phyloP scores from a whole-genome alignment of 2,888 invertebrate genomes.

The Salpingus planirostris region DNA sequence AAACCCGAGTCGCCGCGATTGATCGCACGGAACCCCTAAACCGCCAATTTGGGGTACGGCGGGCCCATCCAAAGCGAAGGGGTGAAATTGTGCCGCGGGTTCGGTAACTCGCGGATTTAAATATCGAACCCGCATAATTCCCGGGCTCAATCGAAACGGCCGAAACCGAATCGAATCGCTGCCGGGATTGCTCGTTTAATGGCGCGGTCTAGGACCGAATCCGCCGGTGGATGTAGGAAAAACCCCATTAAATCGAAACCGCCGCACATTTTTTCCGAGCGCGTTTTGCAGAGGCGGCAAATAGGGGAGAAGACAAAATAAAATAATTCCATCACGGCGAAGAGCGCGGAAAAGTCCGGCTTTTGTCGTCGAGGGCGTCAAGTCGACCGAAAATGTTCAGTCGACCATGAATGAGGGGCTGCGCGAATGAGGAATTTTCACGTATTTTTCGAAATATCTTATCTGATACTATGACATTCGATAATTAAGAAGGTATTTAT shows the following conservation, averaged over 20 bases:
- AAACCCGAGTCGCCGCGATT: too few species aligned
- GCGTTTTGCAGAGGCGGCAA: neutral
- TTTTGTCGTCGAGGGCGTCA: neutral
- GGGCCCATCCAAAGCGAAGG: conserved; percentile 11
- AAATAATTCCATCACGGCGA: neutral
- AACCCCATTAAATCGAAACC: conserved; percentile 4
- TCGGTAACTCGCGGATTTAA: conserved; percentile 15
- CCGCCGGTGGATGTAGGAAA: conserved; percentile 1
- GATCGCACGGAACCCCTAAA: too few species aligned
- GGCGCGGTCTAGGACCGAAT: conserved; percentile 1
- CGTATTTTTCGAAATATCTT: too few species aligned
- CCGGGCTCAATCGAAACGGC: conserved; percentile 10
- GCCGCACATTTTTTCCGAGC: neutral
- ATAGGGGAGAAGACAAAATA: neutral
- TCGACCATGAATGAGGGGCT: neutral
- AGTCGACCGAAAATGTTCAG: neutral
- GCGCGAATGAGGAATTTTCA: too few species aligned
- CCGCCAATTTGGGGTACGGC: conserved; percentile 14
- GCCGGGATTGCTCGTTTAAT: conserved; percentile 7
- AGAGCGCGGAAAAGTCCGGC: neutral
- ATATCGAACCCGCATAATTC: conserved; percentile 18
- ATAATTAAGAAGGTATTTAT: too few species aligned
- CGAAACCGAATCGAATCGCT: conserved; percentile 8
- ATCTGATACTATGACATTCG: too few species aligned
- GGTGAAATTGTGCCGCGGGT: conserved; percentile 10